These are phyloP conservation scores for Nebria brevicollis DNA, from an alignment of 2,888 invertebrate species.

Conservation along the genomic window DNA sequence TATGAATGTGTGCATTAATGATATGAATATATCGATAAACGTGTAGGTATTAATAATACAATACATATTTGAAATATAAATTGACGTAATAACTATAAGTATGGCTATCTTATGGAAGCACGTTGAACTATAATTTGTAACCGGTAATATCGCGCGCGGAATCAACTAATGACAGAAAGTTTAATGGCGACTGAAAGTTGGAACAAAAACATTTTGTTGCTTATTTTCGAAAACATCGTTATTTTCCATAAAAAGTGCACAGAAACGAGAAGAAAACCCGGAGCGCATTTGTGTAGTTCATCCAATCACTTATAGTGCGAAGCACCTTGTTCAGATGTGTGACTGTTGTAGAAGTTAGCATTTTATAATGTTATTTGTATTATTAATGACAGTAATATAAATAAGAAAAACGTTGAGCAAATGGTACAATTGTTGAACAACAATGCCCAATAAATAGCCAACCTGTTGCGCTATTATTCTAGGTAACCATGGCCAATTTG, in stretches of 20 bases:
- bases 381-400: slow-evolving; percentile 45
- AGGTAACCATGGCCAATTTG: slow-evolving; percentile 90
- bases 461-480: slow-evolving; percentile 40
- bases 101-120: not conserved
- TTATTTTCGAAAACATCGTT: slow-evolving; percentile 54
- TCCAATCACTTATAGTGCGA: slow-evolving; percentile 38
- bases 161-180: slow-evolving; percentile 43
- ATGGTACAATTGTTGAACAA: slow-evolving; percentile 26
- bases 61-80: no score
- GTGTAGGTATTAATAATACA: no score
- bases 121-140: slow-evolving; percentile 6
- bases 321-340: slow-evolving; percentile 38
- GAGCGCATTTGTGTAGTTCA: slow-evolving; percentile 40
- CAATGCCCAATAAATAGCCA: slow-evolving; percentile 14
- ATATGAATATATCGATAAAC: no score
- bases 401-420: slow-evolving; percentile 40
- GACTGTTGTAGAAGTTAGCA: slow-evolving; percentile 43
- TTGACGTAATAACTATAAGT: no score
- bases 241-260: slow-evolving; percentile 55
- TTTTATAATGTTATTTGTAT: slow-evolving; percentile 47
- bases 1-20: no score
- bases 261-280: slow-evolving; percentile 26
- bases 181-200: slow-evolving; percentile 62
- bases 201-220: slow-evolving; percentile 62
- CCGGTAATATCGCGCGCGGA: slow-evolving; percentile 34